Evolutionary conservation across 1,140 invertebrate genomes (phyloP).

Genomic region (Drosophila malerkotliana): DNA sequence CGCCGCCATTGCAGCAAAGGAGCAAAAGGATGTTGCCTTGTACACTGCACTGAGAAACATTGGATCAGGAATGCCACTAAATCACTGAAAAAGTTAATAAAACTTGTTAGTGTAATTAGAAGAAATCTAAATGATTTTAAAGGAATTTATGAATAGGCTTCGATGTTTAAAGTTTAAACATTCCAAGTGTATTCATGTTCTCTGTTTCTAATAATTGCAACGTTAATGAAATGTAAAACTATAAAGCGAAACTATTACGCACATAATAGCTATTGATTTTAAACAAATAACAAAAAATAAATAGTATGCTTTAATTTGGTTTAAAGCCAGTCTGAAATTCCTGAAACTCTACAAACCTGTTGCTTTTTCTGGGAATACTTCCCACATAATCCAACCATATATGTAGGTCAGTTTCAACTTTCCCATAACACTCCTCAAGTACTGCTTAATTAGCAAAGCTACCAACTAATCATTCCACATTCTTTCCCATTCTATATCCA

Average conservation of each 20-base stretch:
- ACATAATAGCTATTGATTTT: no score
- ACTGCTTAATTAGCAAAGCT: constrained; percentile 68
- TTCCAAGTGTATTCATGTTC: no score
- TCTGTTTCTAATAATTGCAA: no score
- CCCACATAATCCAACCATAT: constrained; percentile 10
- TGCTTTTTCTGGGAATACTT: constrained; percentile 25
- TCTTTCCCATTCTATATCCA: constrained; percentile 17
- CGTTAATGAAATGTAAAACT: no score
- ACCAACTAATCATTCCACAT: constrained; percentile 61
- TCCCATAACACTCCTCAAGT: constrained; percentile 34
- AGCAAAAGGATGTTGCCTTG: constrained; percentile 10
- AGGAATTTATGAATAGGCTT: no score
- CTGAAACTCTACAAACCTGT: constrained; percentile 14
- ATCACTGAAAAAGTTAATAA: not conserved
- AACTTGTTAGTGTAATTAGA: not conserved
- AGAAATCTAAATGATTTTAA: no score
- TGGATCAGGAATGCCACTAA: not conserved
- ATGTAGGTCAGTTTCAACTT: constrained; percentile 29
- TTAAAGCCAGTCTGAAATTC: constrained; percentile 2
- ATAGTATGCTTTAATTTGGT: not conserved
- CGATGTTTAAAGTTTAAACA: not conserved
- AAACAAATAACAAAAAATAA: not conserved
- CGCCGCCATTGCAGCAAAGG: constrained; percentile 9
- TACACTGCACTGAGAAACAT: constrained; percentile 16
- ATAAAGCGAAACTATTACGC: no score